Base-by-base conservation (phyloP, 2,797 vertebrate genomes). In the Gobionotothen gibberifrons region DNA sequence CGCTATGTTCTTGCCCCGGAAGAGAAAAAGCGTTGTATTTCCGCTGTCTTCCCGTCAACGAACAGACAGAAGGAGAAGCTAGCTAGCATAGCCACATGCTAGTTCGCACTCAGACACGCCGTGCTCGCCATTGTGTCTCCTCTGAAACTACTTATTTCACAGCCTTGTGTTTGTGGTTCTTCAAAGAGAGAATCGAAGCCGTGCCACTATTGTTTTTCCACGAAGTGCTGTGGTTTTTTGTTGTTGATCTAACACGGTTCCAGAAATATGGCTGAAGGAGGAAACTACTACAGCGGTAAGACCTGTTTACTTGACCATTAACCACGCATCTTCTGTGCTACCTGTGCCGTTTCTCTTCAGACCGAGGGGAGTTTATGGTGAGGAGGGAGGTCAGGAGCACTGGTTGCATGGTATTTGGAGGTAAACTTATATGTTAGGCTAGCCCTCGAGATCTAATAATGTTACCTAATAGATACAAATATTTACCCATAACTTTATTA, bases 231-330 rank as follows among this genome's bases (percentile, higher is more conserved):
- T 73, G 36, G 10, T 65, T 55, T 44, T 69, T 55, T 72, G 53
- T 49, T 26, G 26, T 9, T 39, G 26, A 66, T 49, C 40, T 26
- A 44, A 82, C 74, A 47, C 67, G 65, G 26, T 49, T 71, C 10
- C 57, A 63, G 66, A 82, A 91, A 92, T n/a, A 95, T 94, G 93
- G 92, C 94, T 90, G 94, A 95, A 16, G 83, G 93, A 83, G 89
- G 92, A 10, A 87, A 92, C 65, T 94, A 92, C 80, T 92, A 93
- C 88, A 94, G 89, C 60, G 93, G 95, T 94, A 86, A 93, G 92
- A 46, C 4, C 16, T 53, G 57, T 53, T 66, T 3, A 13, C 19
- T 43, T 3, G 12, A 16, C 3, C 36, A 5, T 42, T 75, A 54
- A 61, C 21, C 58, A 79, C 0, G 77, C 36, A 5, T 55, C 1